phyloP scores from a whole-genome alignment of 2,888 invertebrate species.

The Ectemnius continuus region DNA sequence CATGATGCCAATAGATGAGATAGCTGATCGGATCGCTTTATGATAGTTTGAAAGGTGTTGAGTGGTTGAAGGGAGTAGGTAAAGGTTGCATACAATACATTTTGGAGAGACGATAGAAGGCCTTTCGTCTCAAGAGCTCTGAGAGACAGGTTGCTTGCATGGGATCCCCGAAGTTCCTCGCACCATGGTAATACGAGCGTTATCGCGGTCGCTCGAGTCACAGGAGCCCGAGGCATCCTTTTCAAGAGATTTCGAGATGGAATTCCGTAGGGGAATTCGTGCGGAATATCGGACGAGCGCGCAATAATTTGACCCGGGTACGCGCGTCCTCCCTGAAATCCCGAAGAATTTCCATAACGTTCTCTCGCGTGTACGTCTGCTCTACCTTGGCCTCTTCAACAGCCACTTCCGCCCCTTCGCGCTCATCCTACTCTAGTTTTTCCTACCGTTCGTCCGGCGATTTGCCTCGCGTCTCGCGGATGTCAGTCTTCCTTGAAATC shows the following conservation, averaged over 20 bases:
- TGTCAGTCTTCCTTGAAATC: not conserved
- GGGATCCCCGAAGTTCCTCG: slow-evolving; percentile 40
- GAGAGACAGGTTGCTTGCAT: slow-evolving; percentile 14
- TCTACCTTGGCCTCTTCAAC: slow-evolving; percentile 7
- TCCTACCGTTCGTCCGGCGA: not conserved
- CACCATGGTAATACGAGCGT: slow-evolving; percentile 16
- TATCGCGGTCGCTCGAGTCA: slow-evolving; percentile 20
- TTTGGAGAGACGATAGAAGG: not conserved
- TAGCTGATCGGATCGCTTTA: no score
- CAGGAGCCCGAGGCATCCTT: slow-evolving; percentile 11
- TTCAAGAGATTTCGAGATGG: slow-evolving; percentile 31
- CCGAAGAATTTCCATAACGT: slow-evolving; percentile 53
- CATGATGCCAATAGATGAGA: not conserved
- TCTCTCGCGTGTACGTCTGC: slow-evolving; percentile 14
- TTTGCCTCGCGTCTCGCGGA: not conserved
- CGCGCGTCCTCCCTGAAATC: slow-evolving; percentile 29
- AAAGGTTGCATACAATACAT: no score
- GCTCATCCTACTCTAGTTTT: not conserved
- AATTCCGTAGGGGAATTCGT: slow-evolving; percentile 48
- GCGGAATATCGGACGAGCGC: slow-evolving; percentile 43
- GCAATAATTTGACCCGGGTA: slow-evolving; percentile 41
- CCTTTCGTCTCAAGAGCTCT: not conserved
- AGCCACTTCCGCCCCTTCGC: not conserved
- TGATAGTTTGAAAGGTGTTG: no score
- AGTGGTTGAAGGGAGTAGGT: no score